Conservation (phyloP, 1,140 invertebrate genomes). For the Spodoptera litura region DNA sequence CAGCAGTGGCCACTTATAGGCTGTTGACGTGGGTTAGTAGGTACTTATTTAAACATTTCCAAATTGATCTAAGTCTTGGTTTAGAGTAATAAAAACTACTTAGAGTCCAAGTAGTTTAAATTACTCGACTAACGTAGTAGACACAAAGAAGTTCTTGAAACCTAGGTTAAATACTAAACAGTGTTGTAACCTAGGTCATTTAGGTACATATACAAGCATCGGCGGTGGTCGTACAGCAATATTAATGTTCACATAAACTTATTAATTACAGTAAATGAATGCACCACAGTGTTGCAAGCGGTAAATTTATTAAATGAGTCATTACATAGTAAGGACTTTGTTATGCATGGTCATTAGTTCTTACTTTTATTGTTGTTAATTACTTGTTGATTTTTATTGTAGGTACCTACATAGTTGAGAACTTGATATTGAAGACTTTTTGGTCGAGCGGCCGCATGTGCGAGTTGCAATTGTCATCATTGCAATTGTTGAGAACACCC, state of each 20-base stretch:
- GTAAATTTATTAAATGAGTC: slow-evolving; percentile 12
- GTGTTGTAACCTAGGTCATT: neutral
- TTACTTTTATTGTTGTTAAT: neutral
- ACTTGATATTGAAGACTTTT: too few species aligned
- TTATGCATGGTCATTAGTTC: slow-evolving; percentile 2
- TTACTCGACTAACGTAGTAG: too few species aligned
- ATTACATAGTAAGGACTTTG: slow-evolving; percentile 6
- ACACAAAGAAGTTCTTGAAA: neutral
- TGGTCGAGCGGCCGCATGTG: too few species aligned
- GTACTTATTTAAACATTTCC: too few species aligned
- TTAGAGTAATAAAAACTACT: too few species aligned
- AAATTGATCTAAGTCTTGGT: too few species aligned
- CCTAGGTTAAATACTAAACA: neutral
- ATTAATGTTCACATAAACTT: slow-evolving; percentile 29
- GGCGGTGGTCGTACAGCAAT: neutral
- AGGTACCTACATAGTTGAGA: too few species aligned
- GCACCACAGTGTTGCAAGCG: neutral
- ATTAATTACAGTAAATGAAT: slow-evolving; percentile 26
- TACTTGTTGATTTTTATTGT: neutral
- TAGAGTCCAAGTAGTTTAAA: too few species aligned
- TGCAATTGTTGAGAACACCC: too few species aligned
- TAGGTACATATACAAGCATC: neutral
- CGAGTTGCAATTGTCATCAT: too few species aligned
- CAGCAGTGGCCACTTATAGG: too few species aligned
- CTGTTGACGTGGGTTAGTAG: too few species aligned